Evolutionary conservation across 2,113 vertebrate genomes (phyloP).

Genomic region (Mustelus asterias): DNA sequence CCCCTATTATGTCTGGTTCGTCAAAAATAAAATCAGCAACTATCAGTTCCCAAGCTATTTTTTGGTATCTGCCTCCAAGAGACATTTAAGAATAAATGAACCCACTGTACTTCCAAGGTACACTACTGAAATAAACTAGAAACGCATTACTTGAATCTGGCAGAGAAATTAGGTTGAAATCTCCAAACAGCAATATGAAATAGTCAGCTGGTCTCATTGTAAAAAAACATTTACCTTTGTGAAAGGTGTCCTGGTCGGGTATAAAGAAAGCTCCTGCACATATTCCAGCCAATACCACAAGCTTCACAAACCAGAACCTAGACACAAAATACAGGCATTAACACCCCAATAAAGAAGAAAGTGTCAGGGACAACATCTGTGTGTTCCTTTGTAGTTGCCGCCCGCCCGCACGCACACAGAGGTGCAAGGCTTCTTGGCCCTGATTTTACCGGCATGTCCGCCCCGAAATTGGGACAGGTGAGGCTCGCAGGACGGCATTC

Average conservation of each 20-base stretch:
- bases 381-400: too few species aligned
- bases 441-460: too few species aligned
- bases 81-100: conserved; percentile 32
- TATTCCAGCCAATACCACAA: conserved; percentile 74
- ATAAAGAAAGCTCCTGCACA: conserved; percentile 92
- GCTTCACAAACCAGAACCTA: conserved; percentile 95
- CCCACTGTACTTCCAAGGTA: fast-evolving
- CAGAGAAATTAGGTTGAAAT: not conserved
- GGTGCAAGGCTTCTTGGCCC: too few species aligned
- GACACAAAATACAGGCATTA: not conserved
- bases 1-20: not conserved
- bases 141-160: not conserved
- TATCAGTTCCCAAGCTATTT: not conserved
- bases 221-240: conserved; percentile 65
- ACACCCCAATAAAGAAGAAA: not conserved
- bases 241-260: conserved; percentile 79
- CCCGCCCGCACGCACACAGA: too few species aligned
- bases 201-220: not conserved
- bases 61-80: not conserved
- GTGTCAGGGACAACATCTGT: too few species aligned
- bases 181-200: conserved; percentile 16
- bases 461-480: too few species aligned
- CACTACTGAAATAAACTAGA: not conserved
- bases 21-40: not conserved
- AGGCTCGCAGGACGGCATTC: too few species aligned